Conservation (phyloP, 2,888 invertebrate species). For the Noctua fimbriata region DNA sequence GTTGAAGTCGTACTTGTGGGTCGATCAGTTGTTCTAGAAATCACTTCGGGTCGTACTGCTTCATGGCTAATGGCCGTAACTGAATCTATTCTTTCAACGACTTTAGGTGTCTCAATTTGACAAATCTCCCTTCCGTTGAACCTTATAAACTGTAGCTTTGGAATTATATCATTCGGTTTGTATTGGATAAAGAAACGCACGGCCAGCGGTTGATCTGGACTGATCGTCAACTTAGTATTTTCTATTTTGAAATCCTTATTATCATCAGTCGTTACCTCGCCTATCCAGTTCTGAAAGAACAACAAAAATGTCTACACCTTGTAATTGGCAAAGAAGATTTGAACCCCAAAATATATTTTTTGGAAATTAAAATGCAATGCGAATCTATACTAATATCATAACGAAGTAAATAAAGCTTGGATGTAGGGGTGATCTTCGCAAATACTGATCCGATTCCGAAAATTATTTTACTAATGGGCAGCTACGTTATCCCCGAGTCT, state of each 20-base stretch:
- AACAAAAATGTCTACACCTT: constrained; percentile 1
- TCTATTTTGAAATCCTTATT: constrained; percentile 90
- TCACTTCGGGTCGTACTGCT: background rate
- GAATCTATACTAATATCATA: background rate
- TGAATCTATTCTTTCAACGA: background rate
- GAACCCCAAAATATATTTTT: background rate
- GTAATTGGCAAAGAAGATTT: background rate
- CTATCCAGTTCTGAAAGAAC: constrained; percentile 88
- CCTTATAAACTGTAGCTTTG: constrained; percentile 85
- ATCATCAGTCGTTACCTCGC: constrained; percentile 89
- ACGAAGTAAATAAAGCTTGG: background rate
- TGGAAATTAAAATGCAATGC: background rate
- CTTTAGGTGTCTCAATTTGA: constrained; percentile 8
- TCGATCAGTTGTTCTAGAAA: constrained; percentile 17
- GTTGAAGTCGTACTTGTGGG: constrained; percentile 12
- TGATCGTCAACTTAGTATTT: constrained; percentile 88
- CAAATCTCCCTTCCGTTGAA: constrained; percentile 91
- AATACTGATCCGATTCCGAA: background rate
- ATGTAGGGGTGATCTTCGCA: background rate
- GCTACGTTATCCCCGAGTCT: background rate
- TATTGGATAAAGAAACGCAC: constrained; percentile 91
- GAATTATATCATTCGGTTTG: constrained; percentile 81
- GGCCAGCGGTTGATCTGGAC: constrained; percentile 86
- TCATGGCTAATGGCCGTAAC: background rate
- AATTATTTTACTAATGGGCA: background rate